These are phyloP conservation scores for Silurus glanis DNA, from an alignment of 2,113 vertebrate genomes.

Conservation along the genomic window DNA sequence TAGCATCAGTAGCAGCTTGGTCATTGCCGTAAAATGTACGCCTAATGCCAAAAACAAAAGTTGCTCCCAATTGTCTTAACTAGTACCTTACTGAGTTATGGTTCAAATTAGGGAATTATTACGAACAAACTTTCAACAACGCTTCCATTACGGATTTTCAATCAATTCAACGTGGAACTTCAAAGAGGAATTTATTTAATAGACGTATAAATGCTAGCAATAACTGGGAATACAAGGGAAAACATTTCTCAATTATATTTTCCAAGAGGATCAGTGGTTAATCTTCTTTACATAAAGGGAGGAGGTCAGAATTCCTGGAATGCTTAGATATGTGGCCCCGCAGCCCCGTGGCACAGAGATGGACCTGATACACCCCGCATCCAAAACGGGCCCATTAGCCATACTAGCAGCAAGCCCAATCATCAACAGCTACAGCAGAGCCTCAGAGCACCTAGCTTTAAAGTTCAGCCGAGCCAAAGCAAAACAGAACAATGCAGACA, in stretches of 20 bases:
- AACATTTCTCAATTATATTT: constrained; percentile 13
- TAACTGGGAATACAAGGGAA: not conserved
- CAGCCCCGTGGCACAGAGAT: constrained; percentile 17
- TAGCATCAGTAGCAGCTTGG: constrained; percentile 30
- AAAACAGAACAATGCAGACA: constrained; percentile 55
- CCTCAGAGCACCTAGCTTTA: constrained; percentile 11
- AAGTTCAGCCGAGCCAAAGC: constrained; percentile 50
- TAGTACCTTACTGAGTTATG: not conserved
- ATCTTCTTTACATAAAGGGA: not conserved
- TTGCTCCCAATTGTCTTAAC: not conserved
- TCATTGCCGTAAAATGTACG: constrained; percentile 4
- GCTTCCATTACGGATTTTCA: not conserved
- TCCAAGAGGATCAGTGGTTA: constrained; percentile 23
- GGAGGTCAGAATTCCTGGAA: constrained; percentile 20
- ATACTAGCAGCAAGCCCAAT: not conserved
- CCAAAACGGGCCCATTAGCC: not conserved
- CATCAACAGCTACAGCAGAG: constrained; percentile 12
- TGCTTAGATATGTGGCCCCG: constrained; percentile 25
- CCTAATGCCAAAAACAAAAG: constrained; percentile 18
- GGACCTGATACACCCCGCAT: constrained; percentile 17
- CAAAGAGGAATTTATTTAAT: not conserved
- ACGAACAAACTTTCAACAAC: not conserved
- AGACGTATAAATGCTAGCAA: constrained; percentile 1
- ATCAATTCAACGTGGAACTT: not conserved
- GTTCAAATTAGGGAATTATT: constrained; percentile 10